A percentile compares a stretch with the other conserved stretches of the same genome.
These are phyloP conservation scores for Amphipoea oculea DNA, from an alignment of 2,888 invertebrate species.

Conservation along the genomic window DNA sequence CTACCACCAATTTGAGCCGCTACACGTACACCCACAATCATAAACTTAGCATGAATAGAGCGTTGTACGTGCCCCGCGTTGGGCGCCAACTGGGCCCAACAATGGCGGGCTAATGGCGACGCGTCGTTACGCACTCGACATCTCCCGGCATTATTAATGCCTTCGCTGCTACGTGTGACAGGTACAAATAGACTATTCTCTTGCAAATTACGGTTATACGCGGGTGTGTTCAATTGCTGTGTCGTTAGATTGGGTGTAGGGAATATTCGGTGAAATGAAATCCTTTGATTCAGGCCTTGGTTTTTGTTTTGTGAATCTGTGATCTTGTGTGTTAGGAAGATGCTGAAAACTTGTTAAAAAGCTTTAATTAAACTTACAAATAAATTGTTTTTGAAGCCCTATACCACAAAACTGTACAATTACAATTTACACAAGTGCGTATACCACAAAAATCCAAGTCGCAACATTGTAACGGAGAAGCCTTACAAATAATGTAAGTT, in stretches of 20 bases:
- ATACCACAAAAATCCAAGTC: neutral
- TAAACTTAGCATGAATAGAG: constrained; percentile 53
- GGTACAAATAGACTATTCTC: constrained; percentile 56
- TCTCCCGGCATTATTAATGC: constrained; percentile 62
- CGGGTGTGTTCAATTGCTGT: constrained; percentile 22
- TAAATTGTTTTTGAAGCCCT: neutral
- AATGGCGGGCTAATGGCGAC: constrained; percentile 83
- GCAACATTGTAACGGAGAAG: neutral
- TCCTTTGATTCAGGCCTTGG: neutral
- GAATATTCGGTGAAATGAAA: neutral
- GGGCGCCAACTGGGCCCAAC: constrained; percentile 79
- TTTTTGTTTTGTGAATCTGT: neutral
- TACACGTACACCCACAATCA: constrained; percentile 42
- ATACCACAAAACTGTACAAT: too few species aligned
- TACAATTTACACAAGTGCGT: too few species aligned
- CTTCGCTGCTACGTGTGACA: constrained; percentile 60
- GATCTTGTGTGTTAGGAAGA: neutral
- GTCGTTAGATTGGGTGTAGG: constrained; percentile 7
- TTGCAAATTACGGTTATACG: constrained; percentile 43
- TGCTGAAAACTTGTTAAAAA: too few species aligned
- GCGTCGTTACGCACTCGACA: constrained; percentile 79
- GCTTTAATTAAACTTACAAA: neutral
- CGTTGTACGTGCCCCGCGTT: constrained; percentile 72
- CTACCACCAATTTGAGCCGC: constrained; percentile 12
- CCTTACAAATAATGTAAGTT: neutral